A percentile compares a stretch with the other conserved stretches of the same genome.
These are phyloP conservation scores for Melieria crassipennis DNA, from an alignment of 2,888 invertebrate genomes.

Conservation along the genomic window DNA sequence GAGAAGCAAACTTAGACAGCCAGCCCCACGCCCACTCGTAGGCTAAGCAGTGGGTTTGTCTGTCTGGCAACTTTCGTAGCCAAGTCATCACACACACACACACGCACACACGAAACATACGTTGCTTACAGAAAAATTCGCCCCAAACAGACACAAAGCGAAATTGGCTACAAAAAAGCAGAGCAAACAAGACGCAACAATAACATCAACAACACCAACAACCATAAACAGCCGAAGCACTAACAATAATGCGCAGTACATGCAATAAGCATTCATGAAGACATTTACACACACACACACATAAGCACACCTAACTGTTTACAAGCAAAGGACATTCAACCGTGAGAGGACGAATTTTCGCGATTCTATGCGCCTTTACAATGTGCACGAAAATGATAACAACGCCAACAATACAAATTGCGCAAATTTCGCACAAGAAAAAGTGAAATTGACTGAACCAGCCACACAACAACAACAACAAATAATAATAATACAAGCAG, in stretches of 20 bases:
- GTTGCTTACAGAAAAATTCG: too few relatives aligned
- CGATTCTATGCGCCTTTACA: neutral
- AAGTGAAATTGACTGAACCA: neutral
- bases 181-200: too few relatives aligned
- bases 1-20: too few relatives aligned
- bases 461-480: neutral
- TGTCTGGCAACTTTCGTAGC: too few relatives aligned
- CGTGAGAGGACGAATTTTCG: neutral
- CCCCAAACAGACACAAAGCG: too few relatives aligned
- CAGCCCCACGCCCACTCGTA: too few relatives aligned
- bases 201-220: too few relatives aligned
- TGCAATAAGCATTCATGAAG: neutral
- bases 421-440: neutral
- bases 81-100: too few relatives aligned
- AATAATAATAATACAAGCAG: neutral
- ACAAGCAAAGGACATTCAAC: constrained; percentile 21
- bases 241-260: neutral
- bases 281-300: constrained; percentile 14
- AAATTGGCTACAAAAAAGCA: too few relatives aligned
- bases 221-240: neutral
- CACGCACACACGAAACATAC: too few relatives aligned
- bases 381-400: neutral
- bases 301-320: constrained; percentile 8
- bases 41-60: too few relatives aligned
- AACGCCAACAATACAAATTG: neutral